Evolutionary conservation across 1,140 invertebrate genomes (phyloP).

Genomic region (Onthophagus taurus): DNA sequence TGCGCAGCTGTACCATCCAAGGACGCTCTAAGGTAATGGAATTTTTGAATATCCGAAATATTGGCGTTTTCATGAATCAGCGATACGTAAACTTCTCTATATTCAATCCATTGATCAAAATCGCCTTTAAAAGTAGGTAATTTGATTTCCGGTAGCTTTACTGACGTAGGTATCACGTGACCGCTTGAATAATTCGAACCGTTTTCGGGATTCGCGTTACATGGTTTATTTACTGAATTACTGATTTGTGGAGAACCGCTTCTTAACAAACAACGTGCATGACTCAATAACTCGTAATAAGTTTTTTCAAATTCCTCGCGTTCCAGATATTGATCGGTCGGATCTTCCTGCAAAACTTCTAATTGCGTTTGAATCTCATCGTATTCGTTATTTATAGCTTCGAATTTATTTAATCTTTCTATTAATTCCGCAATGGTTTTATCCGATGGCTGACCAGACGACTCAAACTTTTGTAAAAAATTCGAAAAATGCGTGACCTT

Average conservation of each 20-base stretch:
- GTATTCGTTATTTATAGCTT: neutral
- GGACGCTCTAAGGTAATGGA: conserved; percentile 1
- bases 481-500: neutral
- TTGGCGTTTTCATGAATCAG: conserved; percentile 2
- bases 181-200: too few species aligned
- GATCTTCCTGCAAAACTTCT: neutral
- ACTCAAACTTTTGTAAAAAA: neutral
- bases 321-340: neutral
- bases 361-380: neutral
- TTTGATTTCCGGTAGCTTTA: conserved; percentile 7
- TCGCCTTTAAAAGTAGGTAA: conserved; percentile 7
- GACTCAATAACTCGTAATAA: too few species aligned
- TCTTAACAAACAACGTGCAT: neutral
- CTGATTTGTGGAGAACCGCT: too few species aligned
- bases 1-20: neutral
- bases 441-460: neutral
- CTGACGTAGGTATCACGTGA: too few species aligned
- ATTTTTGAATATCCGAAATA: conserved; percentile 3
- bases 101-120: conserved; percentile 3
- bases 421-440: neutral
- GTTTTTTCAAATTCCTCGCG: too few species aligned
- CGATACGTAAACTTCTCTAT: conserved; percentile 3
- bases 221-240: too few species aligned
- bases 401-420: neutral
- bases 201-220: too few species aligned